Percentiles rank a stretch among this genome's conserved stretches.
phyloP scores from a whole-genome alignment of 1,140 invertebrate species.

The Leptonema lineaticorne region DNA sequence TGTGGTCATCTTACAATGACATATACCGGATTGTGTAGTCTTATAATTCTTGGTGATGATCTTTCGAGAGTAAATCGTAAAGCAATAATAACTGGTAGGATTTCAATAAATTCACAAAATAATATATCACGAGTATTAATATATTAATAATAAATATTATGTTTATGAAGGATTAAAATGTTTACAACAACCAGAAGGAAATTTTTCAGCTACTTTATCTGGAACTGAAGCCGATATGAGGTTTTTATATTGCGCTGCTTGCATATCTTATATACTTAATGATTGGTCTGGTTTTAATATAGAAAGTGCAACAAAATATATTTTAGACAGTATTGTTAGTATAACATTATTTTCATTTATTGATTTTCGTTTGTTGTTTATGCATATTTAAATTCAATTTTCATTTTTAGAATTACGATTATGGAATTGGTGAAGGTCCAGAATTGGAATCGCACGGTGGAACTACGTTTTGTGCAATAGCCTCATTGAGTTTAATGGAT shows the following conservation, averaged over 20 bases:
- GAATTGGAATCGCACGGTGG: conserved; percentile 92
- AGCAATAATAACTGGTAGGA: conserved; percentile 73
- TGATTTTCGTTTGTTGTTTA: conserved; percentile 19
- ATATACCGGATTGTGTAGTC: conserved; percentile 83
- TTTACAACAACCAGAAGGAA: conserved; percentile 70
- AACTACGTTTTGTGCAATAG: conserved; percentile 93
- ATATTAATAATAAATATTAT: no score
- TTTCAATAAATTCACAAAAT: no score
- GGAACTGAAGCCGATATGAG: conserved; percentile 95
- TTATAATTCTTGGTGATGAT: conserved; percentile 92
- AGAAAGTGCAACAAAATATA: conserved; percentile 74
- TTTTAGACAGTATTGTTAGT: conserved; percentile 79
- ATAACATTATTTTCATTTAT: no score
- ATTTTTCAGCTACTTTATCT: conserved; percentile 75
- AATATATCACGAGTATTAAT: no score
- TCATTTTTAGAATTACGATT: conserved; percentile 82
- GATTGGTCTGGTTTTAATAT: conserved; percentile 90
- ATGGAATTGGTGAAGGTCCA: conserved; percentile 88
- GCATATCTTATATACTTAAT: conserved; percentile 88
- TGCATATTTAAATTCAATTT: conserved; percentile 33
- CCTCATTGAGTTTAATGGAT: conserved; percentile 81
- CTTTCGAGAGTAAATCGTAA: conserved; percentile 76
- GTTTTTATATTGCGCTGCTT: conserved; percentile 95
- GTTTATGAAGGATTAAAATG: conserved; percentile 58
- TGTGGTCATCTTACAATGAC: conserved; percentile 90